Percentiles rank a stretch among this genome's conserved stretches.
phyloP scores from a whole-genome alignment of 2,888 invertebrate species.

The Prosopocoilus inquinatus region DNA sequence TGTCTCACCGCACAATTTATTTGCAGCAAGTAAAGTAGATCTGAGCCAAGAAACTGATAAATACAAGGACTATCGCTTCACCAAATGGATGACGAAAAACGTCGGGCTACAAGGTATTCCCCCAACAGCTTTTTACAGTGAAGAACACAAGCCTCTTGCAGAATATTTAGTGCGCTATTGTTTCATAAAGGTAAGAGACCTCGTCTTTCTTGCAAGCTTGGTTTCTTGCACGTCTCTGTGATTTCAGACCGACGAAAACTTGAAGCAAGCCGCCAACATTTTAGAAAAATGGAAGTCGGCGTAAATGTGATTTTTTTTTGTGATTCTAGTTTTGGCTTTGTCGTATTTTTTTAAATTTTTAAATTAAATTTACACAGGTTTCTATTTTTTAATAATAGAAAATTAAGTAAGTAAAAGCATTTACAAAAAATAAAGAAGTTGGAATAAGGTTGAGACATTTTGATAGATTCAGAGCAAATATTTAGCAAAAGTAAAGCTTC shows the following conservation, averaged over 20 bases:
- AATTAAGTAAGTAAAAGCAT: no score
- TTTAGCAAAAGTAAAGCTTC: no score
- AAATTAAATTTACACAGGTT: no score
- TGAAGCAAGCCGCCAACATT: slow-evolving; percentile 64
- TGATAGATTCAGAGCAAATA: no score
- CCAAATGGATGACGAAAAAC: slow-evolving; percentile 93
- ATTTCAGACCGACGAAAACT: slow-evolving; percentile 72
- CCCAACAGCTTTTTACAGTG: slow-evolving; percentile 88
- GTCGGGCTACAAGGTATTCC: slow-evolving; percentile 93
- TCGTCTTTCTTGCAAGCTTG: slow-evolving; percentile 12
- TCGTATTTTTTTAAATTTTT: no score
- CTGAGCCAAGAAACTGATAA: slow-evolving; percentile 68
- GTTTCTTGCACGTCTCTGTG: slow-evolving; percentile 25
- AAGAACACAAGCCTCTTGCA: slow-evolving; percentile 73
- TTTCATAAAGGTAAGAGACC: slow-evolving; percentile 78
- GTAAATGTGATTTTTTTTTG: slow-evolving; percentile 28
- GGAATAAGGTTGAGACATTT: no score
- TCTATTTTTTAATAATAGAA: no score
- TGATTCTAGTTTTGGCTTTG: neutral
- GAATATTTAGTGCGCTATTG: slow-evolving; percentile 90
- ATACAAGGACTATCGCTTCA: slow-evolving; percentile 86
- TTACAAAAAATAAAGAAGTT: no score
- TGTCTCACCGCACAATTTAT: neutral
- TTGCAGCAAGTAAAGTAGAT: slow-evolving; percentile 64
- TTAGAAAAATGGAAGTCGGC: slow-evolving; percentile 58